Evolutionary conservation across 35 echinoderm and acorn worm genomes (phyloP).

Genomic region (Hemicentrotus pulcherrimus): DNA sequence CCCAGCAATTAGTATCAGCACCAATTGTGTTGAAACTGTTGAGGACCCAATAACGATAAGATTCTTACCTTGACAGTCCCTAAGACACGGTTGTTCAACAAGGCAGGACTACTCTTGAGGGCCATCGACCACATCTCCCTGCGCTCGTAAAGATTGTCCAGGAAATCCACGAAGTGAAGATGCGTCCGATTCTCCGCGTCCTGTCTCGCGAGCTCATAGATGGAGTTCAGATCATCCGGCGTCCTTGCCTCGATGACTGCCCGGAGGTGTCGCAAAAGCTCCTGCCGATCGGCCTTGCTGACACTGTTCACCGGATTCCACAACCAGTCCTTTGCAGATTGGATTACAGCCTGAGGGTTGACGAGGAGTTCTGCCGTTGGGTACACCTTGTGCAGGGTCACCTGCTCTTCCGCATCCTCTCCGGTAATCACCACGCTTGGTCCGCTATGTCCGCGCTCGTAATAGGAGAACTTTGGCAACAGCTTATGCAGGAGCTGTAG

Average conservation of each 20-base stretch:
- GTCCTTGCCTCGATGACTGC: neutral
- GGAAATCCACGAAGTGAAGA: neutral
- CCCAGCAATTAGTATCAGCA: too few relatives aligned
- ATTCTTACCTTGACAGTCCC: neutral
- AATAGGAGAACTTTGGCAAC: neutral
- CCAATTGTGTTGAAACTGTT: too few relatives aligned
- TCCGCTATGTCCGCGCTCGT: neutral
- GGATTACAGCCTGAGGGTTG: neutral
- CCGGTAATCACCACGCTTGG: neutral
- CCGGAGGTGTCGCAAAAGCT: neutral
- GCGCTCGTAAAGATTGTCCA: neutral
- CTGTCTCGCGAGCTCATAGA: neutral
- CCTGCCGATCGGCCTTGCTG: neutral
- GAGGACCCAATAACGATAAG: too few relatives aligned
- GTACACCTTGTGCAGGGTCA: neutral
- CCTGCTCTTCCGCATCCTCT: neutral
- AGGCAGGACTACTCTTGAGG: neutral
- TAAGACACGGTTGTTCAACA: neutral
- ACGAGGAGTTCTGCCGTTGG: neutral
- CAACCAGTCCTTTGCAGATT: neutral
- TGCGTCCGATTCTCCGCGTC: neutral
- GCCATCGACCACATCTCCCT: neutral
- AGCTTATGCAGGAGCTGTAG: neutral
- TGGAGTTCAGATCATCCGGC: neutral
- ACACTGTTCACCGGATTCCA: neutral